Evolutionary conservation across 2,113 vertebrate species (phyloP).

Genomic region (Clarias macrocephalus): DNA sequence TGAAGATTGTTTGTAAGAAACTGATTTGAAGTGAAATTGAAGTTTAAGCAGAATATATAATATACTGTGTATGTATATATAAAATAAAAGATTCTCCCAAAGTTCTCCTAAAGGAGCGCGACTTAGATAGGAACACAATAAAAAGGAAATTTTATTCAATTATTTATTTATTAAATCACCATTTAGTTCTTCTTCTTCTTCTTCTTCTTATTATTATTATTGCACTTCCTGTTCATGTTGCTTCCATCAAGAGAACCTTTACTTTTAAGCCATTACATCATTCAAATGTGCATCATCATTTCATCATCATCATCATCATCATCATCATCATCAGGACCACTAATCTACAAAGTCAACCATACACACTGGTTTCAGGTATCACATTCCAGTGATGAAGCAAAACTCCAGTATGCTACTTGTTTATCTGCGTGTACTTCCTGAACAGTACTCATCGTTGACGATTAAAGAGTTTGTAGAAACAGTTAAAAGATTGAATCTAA

Average conservation of each 20-base stretch:
- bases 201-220: too few species aligned
- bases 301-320: too few species aligned
- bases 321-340: too few species aligned
- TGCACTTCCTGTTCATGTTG: too few species aligned
- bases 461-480: too few species aligned
- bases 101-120: background rate
- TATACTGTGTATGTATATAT: too few species aligned
- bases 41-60: background rate
- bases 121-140: background rate
- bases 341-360: background rate
- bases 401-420: background rate
- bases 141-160: background rate
- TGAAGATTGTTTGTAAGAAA: background rate
- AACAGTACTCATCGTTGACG: background rate
- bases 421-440: background rate
- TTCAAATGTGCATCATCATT: too few species aligned
- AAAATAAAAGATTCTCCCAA: too few species aligned
- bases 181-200: background rate
- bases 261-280: too few species aligned
- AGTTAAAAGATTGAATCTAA: too few species aligned
- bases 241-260: too few species aligned
- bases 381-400: background rate
- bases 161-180: background rate
- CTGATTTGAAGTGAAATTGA: background rate
- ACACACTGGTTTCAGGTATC: background rate